Conservation (phyloP, 2,113 vertebrate genomes). For the Merops nubicus region DNA sequence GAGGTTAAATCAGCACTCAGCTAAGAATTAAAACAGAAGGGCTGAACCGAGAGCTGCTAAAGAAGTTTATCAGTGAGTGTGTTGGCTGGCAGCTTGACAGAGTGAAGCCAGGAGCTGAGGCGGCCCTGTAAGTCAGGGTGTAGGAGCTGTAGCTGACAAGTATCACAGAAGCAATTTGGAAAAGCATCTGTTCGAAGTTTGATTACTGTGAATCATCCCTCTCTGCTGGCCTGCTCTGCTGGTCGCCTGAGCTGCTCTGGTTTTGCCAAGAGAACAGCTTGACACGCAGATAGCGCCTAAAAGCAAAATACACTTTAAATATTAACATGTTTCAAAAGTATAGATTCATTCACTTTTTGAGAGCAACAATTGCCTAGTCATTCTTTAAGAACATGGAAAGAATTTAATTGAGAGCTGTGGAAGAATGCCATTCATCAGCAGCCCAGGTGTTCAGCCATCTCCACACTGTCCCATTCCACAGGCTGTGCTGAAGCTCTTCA, state of each 20-base stretch:
- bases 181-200: constrained; percentile 12
- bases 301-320: constrained; percentile 21
- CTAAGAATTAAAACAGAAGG: constrained; percentile 32
- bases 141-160: constrained; percentile 38
- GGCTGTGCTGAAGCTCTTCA: not conserved
- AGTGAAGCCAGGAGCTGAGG: constrained; percentile 14
- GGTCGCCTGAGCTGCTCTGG: not conserved
- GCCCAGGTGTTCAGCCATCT: constrained; percentile 30
- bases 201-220: constrained; percentile 10
- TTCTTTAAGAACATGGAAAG: not conserved
- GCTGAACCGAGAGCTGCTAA: not conserved
- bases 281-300: not conserved
- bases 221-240: constrained; percentile 18
- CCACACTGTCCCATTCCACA: not conserved
- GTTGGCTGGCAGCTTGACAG: constrained; percentile 5
- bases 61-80: constrained; percentile 4
- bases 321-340: not conserved
- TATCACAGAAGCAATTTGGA: constrained; percentile 26
- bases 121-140: not conserved
- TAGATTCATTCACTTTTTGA: not conserved
- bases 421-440: constrained; percentile 31
- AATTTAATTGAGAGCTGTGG: not conserved
- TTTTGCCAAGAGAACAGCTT: constrained; percentile 31
- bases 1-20: not conserved
- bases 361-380: constrained; percentile 1